Conservation (phyloP, 2,888 invertebrate genomes). For the Erannis defoliaria region DNA sequence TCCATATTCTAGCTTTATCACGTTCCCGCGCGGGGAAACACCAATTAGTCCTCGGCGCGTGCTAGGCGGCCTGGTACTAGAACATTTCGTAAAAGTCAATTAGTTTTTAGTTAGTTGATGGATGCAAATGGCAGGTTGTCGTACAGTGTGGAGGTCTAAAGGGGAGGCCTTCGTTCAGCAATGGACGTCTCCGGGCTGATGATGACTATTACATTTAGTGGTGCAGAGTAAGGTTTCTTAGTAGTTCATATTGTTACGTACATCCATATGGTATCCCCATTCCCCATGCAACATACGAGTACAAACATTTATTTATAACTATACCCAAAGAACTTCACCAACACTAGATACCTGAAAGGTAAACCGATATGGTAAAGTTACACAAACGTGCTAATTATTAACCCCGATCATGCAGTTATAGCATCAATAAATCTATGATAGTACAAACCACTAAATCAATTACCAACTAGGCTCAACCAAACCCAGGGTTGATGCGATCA, state of each 20-base stretch:
- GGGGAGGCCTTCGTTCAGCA: too few relatives aligned
- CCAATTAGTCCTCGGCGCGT: too few relatives aligned
- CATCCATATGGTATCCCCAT: neutral
- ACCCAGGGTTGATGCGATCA: constrained; percentile 6
- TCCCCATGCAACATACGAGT: neutral
- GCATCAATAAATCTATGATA: neutral
- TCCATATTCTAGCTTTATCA: too few relatives aligned
- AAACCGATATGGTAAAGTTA: neutral
- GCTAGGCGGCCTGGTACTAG: too few relatives aligned
- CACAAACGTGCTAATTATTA: constrained; percentile 5
- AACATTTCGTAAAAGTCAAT: too few relatives aligned
- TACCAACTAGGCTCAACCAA: neutral
- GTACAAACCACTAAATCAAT: neutral
- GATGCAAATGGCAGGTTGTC: too few relatives aligned
- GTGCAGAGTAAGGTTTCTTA: neutral
- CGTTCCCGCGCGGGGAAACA: too few relatives aligned
- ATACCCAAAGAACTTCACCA: neutral
- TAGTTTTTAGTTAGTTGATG: too few relatives aligned
- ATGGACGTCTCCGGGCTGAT: too few relatives aligned
- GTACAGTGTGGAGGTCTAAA: too few relatives aligned
- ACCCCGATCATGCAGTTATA: neutral
- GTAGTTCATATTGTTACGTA: too few relatives aligned
- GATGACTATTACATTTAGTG: too few relatives aligned
- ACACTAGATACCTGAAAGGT: neutral
- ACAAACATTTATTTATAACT: neutral